These are phyloP conservation scores for Hystrix cristata DNA, from an alignment of 2,113 vertebrate genomes.

Conservation along the genomic window DNA sequence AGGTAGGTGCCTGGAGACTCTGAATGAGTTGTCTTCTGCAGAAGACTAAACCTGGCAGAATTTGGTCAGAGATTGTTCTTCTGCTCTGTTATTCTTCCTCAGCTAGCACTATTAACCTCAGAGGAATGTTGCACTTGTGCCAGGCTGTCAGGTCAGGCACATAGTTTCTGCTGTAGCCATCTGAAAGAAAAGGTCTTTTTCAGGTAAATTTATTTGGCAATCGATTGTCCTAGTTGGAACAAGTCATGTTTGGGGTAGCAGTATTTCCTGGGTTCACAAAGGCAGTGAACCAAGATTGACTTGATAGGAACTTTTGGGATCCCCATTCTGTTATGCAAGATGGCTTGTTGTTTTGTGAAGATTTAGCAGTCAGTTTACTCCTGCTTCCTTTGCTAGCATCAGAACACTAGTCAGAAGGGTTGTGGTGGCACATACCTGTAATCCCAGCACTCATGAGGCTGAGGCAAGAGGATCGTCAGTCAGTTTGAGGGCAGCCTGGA, in stretches of 20 bases:
- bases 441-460: not conserved
- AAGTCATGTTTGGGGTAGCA: not conserved
- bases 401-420: not conserved
- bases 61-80: constrained; percentile 12
- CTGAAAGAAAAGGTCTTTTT: constrained; percentile 55
- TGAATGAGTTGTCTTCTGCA: not conserved
- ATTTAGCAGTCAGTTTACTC: not conserved
- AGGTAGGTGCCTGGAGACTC: not conserved
- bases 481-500: not conserved
- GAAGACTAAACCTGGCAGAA: not conserved
- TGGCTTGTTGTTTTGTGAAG: constrained; percentile 30
- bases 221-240: not conserved
- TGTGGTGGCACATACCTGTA: not conserved
- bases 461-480: not conserved
- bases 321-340: not conserved
- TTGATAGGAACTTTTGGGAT: not conserved
- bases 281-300: constrained; percentile 8
- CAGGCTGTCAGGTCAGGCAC: constrained; percentile 20
- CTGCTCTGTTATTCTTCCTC: constrained; percentile 21
- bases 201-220: constrained; percentile 26
- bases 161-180: constrained; percentile 49
- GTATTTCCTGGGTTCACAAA: constrained; percentile 48
- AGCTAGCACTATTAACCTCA: constrained; percentile 27
- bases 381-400: not conserved
- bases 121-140: constrained; percentile 46